phyloP scores from a whole-genome alignment of 2,113 vertebrate species.

The Oreocharis arfaki region DNA sequence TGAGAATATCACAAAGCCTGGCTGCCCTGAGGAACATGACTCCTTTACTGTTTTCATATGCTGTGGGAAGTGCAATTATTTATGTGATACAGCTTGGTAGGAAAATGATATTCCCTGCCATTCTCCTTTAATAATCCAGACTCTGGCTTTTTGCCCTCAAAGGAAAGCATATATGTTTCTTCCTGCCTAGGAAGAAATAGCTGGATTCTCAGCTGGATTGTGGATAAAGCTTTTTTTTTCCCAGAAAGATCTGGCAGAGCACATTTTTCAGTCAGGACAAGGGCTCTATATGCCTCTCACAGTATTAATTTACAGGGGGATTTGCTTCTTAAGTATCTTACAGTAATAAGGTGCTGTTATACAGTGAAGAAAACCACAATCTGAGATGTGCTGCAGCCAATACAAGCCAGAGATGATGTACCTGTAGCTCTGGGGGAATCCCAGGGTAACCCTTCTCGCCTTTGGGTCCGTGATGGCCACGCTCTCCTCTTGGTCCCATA shows the following conservation, averaged over 20 bases:
- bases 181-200: background rate
- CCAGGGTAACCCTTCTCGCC: conserved; percentile 82
- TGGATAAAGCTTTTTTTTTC: background rate
- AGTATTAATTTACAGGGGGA: background rate
- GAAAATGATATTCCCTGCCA: background rate
- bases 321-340: background rate
- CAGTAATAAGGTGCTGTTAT: background rate
- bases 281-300: background rate
- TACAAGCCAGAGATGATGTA: background rate
- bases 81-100: background rate
- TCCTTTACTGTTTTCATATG: background rate
- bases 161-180: background rate
- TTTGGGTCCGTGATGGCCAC: conserved; percentile 77
- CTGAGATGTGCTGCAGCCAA: background rate
- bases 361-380: background rate
- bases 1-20: background rate
- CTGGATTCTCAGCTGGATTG: background rate
- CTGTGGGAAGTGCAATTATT: background rate
- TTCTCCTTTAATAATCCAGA: background rate
- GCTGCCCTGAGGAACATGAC: background rate
- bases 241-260: background rate
- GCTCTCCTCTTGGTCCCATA: conserved; percentile 76
- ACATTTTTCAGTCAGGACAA: background rate
- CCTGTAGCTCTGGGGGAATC: conserved; percentile 80
- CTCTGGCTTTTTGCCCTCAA: background rate